Base-by-base conservation (phyloP, 2,113 vertebrate genomes). In the Neogobius melanostomus region DNA sequence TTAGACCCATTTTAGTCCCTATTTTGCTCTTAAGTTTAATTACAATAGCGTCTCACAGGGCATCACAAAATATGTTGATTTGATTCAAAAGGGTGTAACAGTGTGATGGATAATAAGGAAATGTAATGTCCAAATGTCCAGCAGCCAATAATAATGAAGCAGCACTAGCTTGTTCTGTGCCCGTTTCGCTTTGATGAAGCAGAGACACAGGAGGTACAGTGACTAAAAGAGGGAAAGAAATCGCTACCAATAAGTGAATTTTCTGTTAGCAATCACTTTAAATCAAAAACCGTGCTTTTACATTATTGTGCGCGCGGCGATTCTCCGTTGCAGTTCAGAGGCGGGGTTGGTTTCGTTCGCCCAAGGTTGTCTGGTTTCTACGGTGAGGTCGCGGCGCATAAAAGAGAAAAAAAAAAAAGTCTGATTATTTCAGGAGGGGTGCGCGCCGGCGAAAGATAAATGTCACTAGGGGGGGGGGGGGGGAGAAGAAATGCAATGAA, bases 281-380 rank as follows among this genome's bases (percentile, higher is more conserved):
- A 81, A 83, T 71, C 53, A 64, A 66, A 72, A 67, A 54, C 9
- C 21, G 73, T 75, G 77, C 74, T 80, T 83, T 73, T 75, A 65
- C 67, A 54, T 54, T 53, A 56, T 2, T 15, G 11, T 66, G 59
- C 46, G 52, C 68, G 54, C 56, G 51, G 70, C n/a, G 56, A 72
- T 43, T 69, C 50, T 28, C 47, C 42, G 54, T 69, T 21, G 44
- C 57, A 57, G 76, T 72, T 78, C 48, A 80, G 70, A 74, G 62
- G 43, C 28, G 49, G 50, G 48, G 46, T 44, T 51, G 51, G 68
- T 76, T 76, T 71, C 50, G 36, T 36, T 12, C 21, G 66, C 54
- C 48, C 21, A 67, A 76, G 66, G 51, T 72, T 65, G 46, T 64
- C 28, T 2, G 28, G 28, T 36, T 36, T 36, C 28, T 36, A 1